Percentiles rank a stretch among this genome's conserved stretches.
phyloP scores from a whole-genome alignment of 2,797 vertebrate species.

The Crocidura indochinensis region DNA sequence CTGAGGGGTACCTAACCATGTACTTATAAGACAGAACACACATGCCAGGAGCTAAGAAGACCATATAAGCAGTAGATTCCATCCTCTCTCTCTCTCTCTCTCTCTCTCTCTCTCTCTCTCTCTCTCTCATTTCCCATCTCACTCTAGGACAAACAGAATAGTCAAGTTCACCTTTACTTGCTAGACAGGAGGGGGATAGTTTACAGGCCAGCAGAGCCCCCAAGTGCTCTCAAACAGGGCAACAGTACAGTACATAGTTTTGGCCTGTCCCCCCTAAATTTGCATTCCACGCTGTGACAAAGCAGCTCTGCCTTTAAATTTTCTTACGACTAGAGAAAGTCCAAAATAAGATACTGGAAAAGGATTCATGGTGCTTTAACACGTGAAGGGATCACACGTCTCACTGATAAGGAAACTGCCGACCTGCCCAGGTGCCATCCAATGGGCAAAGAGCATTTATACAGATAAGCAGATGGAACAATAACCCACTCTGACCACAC shows the following conservation, averaged over 20 bases:
- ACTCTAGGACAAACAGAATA: background rate
- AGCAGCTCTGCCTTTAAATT: background rate
- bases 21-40: background rate
- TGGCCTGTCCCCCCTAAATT: background rate
- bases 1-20: background rate
- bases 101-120: no score
- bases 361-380: slow-evolving; percentile 21
- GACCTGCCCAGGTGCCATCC: background rate
- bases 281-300: background rate
- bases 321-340: background rate
- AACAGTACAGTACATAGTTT: background rate
- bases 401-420: slow-evolving; percentile 40
- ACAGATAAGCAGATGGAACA: background rate
- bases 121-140: background rate
- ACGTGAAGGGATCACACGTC: background rate
- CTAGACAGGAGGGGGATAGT: background rate
- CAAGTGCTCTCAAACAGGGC: no score
- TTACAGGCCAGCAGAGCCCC: background rate
- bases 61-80: background rate
- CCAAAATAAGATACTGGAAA: slow-evolving; percentile 26
- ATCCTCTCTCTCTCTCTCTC: no score
- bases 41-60: background rate
- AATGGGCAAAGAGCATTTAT: background rate
- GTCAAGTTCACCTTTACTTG: accelerated
- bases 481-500: background rate